Evolutionary conservation across 2,797 vertebrate species (phyloP).

Genomic region (Clarias fuscus): DNA sequence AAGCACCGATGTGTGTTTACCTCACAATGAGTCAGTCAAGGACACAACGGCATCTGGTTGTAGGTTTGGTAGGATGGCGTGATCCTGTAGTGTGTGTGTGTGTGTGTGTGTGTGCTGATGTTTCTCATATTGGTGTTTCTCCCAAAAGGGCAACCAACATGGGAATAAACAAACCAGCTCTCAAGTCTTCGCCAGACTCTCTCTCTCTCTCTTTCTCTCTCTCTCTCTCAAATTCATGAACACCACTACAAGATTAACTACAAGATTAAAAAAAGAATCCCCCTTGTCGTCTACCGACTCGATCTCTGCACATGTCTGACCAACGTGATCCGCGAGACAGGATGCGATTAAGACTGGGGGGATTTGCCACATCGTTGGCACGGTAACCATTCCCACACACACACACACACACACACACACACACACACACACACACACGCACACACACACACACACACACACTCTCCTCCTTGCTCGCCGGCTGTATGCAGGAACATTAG

Average conservation of each 20-base stretch:
- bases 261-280: too few relatives aligned
- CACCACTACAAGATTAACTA: background rate
- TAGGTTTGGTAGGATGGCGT: background rate
- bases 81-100: background rate
- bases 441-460: background rate
- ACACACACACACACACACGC: conserved; percentile 50
- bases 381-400: conserved; percentile 55
- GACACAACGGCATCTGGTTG: conserved; percentile 23
- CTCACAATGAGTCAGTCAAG: conserved; percentile 4
- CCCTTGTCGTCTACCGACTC: background rate
- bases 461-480: conserved; percentile 51
- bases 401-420: conserved; percentile 1
- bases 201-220: conserved; percentile 39
- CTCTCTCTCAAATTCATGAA: background rate
- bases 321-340: conserved; percentile 62
- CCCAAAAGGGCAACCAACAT: background rate
- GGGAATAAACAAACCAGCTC: background rate
- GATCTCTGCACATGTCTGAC: conserved; percentile 59
- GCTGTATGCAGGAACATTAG: conserved; percentile 30
- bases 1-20: background rate
- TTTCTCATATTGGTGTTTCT: conserved; percentile 1
- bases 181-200: background rate
- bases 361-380: conserved; percentile 65
- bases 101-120: conserved; percentile 2
- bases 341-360: conserved; percentile 61